Percentiles rank a stretch among this genome's conserved stretches.
These are phyloP conservation scores for Odontomyia ornata DNA, from an alignment of 2,888 invertebrate species.

Conservation along the genomic window DNA sequence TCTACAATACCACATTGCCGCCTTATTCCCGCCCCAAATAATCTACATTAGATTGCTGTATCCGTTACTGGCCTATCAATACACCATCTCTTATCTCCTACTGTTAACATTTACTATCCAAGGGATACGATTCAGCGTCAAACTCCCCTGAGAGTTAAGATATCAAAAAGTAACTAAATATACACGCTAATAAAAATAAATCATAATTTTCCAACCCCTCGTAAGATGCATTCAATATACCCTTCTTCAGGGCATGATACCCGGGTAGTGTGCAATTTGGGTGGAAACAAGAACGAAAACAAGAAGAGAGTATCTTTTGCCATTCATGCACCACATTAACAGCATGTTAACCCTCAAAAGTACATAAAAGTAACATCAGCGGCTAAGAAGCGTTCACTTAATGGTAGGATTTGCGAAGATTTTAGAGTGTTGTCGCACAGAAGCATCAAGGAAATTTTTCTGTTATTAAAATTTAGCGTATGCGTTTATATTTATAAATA, in stretches of 20 bases:
- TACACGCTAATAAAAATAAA: constrained; percentile 51
- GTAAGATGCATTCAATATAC: constrained; percentile 8
- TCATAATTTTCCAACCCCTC: constrained; percentile 49
- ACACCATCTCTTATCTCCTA: constrained; percentile 24
- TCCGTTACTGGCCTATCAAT: constrained; percentile 33
- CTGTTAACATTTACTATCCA: constrained; percentile 50
- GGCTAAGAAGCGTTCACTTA: constrained; percentile 41
- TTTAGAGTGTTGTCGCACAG: not conserved
- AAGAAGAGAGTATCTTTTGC: constrained; percentile 50
- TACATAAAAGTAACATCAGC: constrained; percentile 51
- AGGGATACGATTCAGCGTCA: constrained; percentile 51
- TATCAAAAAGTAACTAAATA: constrained; percentile 50
- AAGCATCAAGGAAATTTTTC: too few species aligned
- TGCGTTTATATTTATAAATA: too few species aligned
- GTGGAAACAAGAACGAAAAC: constrained; percentile 19
- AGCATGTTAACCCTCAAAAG: constrained; percentile 62
- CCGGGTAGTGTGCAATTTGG: not conserved
- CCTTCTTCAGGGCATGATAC: not conserved
- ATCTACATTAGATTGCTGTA: constrained; percentile 57
- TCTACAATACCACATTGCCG: constrained; percentile 5
- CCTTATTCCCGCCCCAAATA: constrained; percentile 58
- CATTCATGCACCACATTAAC: constrained; percentile 58
- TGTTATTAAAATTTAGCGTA: too few species aligned
- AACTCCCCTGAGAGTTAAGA: constrained; percentile 41
- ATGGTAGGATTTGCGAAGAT: not conserved